Base-by-base conservation (phyloP, 2,888 invertebrate genomes). In the Altica lythri region DNA sequence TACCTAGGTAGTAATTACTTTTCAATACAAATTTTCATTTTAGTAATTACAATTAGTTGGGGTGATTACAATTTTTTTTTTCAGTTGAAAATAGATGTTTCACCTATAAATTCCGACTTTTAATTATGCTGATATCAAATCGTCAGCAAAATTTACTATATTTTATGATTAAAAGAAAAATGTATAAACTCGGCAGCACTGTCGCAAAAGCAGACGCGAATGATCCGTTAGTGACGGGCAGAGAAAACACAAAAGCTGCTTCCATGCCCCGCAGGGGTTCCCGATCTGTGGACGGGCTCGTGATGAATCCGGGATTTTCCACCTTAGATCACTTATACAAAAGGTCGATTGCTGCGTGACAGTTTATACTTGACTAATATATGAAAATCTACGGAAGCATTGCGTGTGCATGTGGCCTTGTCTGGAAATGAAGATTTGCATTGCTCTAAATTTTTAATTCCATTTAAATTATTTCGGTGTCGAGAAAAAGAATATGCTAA, bases 191-290 rank as follows among this genome's bases (percentile, higher is more conserved):
- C 27, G 54, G 40, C 54, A 54, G 16, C 47, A 10, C 17, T 38
- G 48, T 6, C 16, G 19, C 14, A 19, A 35, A 34, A 25, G 54
- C 51, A 59, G 59, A 59, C 59, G 51, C 51, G 38, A 59, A 59
- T 74, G 72, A 73, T 73, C 72, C 72, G 70, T 70, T 70, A 71
- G 68, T 72, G 74, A 74, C 72, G 71, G 67, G 68, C 68, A 45
- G 25, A 46, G 37, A 48, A 40, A 48, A 65, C 64, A 75, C 73
- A 75, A 74, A 72, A 69, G 65, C 57, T 65, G 61, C 61, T 46
- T 46, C 46, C 46, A 64, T 65, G 68, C 69, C 66, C 69, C 66
- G 68, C 69, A 66, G 73, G 71, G 71, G 67, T 67, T 69, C 67
- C 67, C 68, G 68, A 66, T 57, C 44, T 44, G 44, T 48, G 43